Conservation (phyloP, 2,888 invertebrate species). For the Chalcis sispes region DNA sequence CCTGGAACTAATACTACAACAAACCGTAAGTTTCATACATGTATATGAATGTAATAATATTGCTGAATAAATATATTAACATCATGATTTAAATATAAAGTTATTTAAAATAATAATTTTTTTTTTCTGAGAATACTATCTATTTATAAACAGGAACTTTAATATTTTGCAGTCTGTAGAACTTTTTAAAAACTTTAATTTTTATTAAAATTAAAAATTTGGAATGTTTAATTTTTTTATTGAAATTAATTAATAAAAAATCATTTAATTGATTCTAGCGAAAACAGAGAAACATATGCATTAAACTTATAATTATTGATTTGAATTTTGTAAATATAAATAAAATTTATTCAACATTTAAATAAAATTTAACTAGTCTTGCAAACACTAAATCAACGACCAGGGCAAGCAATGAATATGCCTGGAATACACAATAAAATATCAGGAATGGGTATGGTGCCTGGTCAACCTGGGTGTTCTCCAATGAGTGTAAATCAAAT, state of each 20-base stretch:
- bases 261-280: conserved; percentile 19
- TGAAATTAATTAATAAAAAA: conserved; percentile 15
- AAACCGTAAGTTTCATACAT: conserved; percentile 69
- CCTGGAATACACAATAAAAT: conserved; percentile 80
- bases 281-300: neutral
- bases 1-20: conserved; percentile 73
- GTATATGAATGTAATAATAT: neutral
- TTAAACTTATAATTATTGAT: conserved; percentile 48
- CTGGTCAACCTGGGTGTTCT: conserved; percentile 74
- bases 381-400: conserved; percentile 86
- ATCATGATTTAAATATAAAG: conserved; percentile 30
- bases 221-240: too few species aligned
- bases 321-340: conserved; percentile 14
- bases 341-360: conserved; percentile 10
- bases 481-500: conserved; percentile 75
- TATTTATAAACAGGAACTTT: neutral
- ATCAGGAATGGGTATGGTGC: conserved; percentile 75
- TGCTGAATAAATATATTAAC: neutral
- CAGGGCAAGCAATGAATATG: conserved; percentile 79
- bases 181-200: too few species aligned
- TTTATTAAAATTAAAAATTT: too few species aligned
- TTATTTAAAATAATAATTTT: too few species aligned
- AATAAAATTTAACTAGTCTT: conserved; percentile 76
- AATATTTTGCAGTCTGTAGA: conserved; percentile 5
- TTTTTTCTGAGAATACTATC: neutral